Evolutionary conservation across 2,888 invertebrate genomes (phyloP).

Genomic region (Chloroclysta siterata): DNA sequence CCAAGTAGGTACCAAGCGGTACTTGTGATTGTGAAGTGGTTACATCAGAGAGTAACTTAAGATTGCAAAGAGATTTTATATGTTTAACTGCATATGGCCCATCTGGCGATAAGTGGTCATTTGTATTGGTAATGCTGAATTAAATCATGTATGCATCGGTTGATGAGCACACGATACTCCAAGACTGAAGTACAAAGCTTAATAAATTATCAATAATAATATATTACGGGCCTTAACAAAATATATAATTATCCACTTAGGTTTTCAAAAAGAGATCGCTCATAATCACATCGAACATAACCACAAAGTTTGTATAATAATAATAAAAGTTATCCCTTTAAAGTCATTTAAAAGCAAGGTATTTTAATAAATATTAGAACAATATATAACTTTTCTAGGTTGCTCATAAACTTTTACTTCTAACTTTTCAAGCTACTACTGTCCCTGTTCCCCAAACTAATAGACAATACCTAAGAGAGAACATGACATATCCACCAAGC

Average conservation of each 20-base stretch:
- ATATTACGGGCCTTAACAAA: too few relatives aligned
- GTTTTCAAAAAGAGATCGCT: too few relatives aligned
- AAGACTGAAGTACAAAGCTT: not conserved
- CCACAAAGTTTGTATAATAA: too few relatives aligned
- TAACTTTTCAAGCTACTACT: too few relatives aligned
- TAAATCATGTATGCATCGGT: not conserved
- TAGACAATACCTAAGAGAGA: slow-evolving; percentile 3
- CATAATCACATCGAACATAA: too few relatives aligned
- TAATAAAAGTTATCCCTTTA: too few relatives aligned
- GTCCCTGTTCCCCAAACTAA: not conserved
- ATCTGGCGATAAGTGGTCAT: slow-evolving; percentile 20
- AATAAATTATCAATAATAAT: not conserved
- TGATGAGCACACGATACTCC: slow-evolving; percentile 1
- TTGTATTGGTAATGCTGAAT: slow-evolving; percentile 3
- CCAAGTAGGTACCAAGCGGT: not conserved
- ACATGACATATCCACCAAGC: not conserved
- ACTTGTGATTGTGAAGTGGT: slow-evolving; percentile 18
- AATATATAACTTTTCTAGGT: too few relatives aligned
- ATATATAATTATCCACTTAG: too few relatives aligned
- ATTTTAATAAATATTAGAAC: too few relatives aligned
- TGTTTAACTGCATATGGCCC: slow-evolving; percentile 6
- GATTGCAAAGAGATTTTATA: slow-evolving; percentile 5
- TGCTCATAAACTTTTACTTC: too few relatives aligned
- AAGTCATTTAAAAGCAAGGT: too few relatives aligned
- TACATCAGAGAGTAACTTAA: slow-evolving; percentile 3